Conservation (phyloP, 2,113 vertebrate species). For the Thalassoma bifasciatum region DNA sequence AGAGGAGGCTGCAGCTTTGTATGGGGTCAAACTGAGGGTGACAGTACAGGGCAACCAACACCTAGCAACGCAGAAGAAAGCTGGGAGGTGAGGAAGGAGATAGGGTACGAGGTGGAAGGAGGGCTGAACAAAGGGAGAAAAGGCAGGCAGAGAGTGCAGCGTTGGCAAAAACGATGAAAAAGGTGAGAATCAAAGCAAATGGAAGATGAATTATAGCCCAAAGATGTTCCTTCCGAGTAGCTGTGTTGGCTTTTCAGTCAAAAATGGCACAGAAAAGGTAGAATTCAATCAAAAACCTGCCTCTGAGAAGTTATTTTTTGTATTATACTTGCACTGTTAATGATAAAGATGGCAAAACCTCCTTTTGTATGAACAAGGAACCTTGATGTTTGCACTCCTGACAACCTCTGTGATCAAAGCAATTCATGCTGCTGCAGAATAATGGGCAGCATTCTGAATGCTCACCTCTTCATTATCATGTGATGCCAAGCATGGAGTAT, state of each 20-base stretch:
- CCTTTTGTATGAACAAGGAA: constrained; percentile 33
- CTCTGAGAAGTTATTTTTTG: constrained; percentile 21
- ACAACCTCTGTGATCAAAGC: constrained; percentile 61
- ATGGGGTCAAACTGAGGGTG: constrained; percentile 32
- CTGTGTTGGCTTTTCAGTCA: constrained; percentile 7
- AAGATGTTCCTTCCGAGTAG: not conserved
- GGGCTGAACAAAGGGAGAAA: not conserved
- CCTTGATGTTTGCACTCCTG: constrained; percentile 38
- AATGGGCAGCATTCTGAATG: constrained; percentile 63
- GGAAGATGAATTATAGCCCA: constrained; percentile 13
- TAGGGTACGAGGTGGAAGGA: too few species aligned
- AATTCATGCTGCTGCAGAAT: constrained; percentile 37
- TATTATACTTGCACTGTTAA: constrained; percentile 13
- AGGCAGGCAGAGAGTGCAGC: not conserved
- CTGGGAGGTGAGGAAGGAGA: not conserved
- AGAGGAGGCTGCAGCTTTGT: constrained; percentile 28
- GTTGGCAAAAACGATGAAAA: constrained; percentile 4
- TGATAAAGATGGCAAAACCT: constrained; percentile 32
- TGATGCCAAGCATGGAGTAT: constrained; percentile 61
- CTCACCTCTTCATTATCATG: constrained; percentile 65
- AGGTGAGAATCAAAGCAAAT: constrained; percentile 11
- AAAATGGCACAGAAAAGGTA: constrained; percentile 2
- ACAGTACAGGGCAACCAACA: constrained; percentile 36
- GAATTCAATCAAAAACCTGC: constrained; percentile 16
- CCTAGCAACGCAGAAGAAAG: constrained; percentile 28